Percentiles rank a stretch among this genome's conserved stretches.
Conservation (phyloP, 2,888 invertebrate species). For the Sisyra terminalis region DNA sequence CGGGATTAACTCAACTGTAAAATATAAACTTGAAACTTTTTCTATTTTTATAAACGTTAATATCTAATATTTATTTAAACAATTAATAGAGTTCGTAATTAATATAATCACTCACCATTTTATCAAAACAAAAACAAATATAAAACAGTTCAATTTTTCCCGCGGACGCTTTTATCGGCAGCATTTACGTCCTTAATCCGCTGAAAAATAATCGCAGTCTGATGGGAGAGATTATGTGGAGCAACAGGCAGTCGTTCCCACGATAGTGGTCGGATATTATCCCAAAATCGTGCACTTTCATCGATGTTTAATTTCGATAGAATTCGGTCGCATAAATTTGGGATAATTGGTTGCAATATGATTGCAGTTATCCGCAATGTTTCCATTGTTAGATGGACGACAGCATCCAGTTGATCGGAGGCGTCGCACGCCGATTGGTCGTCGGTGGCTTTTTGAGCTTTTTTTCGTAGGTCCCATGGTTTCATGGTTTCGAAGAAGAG, state of each 20-base stretch:
- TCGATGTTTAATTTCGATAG: slow-evolving; percentile 49
- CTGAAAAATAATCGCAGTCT: slow-evolving; percentile 20
- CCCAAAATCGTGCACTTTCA: slow-evolving; percentile 30
- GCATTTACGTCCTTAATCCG: slow-evolving; percentile 18
- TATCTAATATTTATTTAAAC: too few relatives aligned
- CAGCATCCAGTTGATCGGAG: slow-evolving; percentile 54
- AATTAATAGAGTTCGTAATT: too few relatives aligned
- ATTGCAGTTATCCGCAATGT: slow-evolving; percentile 63
- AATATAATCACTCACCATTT: too few relatives aligned
- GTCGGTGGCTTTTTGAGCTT: slow-evolving; percentile 11
- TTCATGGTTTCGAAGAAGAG: slow-evolving; percentile 68
- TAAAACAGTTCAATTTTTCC: too few relatives aligned
- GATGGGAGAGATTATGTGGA: slow-evolving; percentile 14
- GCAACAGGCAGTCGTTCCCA: slow-evolving; percentile 17
- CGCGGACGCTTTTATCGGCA: background rate
- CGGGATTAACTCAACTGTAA: too few relatives aligned
- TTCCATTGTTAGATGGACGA: slow-evolving; percentile 74
- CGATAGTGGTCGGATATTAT: slow-evolving; percentile 23
- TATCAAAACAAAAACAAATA: too few relatives aligned
- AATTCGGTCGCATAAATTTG: slow-evolving; percentile 46
- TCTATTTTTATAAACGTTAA: too few relatives aligned
- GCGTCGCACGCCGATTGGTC: slow-evolving; percentile 35
- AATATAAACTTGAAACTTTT: too few relatives aligned
- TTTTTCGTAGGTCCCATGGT: slow-evolving; percentile 76
- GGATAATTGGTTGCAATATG: slow-evolving; percentile 74